Evolutionary conservation across 2,888 invertebrate genomes (phyloP), one percentile per base, ranked within the genome.

Genomic region (Taenaris catops): DNA sequence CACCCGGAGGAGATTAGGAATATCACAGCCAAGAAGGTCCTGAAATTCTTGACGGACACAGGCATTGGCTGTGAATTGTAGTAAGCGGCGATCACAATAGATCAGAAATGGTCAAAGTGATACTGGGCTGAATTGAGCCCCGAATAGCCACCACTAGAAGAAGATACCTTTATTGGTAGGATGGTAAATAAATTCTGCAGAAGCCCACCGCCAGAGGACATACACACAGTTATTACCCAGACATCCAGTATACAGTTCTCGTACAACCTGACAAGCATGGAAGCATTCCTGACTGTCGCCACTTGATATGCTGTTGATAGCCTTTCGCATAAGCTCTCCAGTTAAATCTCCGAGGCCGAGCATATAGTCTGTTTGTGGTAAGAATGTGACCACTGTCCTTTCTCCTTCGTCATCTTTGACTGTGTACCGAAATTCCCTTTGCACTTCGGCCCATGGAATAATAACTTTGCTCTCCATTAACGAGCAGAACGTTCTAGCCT

Each of bases 301-400:
- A 40, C 89, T 89, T 0, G 94, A 91, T 35, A 96, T 88, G 51
- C 93, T 92, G 61, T 94, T 95, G 3, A 97, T 94, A 33, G 96
- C 95, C 50, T 92, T 90, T 28, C 97, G 88, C 97, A 97, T 97
- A 23, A 97, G 67, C 69, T 97, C 97, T 0, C 97, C 97, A 0
- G 95, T 96, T 12, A 96, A 84, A 75, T 97, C 97, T 0, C 93
- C 93, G 17, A 97, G 70, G 0, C 97, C 97, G 20, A 97, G 73
- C 59, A 97, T 86, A 27, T 88, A 90, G 48, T 91, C 90, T 8
- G 63, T 60, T 2, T 87, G 84, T 7, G 88, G 73, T 3, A 90
- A 41, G 52, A 71, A 45, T 2, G 83, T 73, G 1, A 56, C 51
- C 1, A 84, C 47, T 20, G 39, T 54, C 23, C 59, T 58, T 7